Evolutionary conservation across 2,797 vertebrate species (phyloP), one percentile per base, ranked within the genome.

Genomic region (Poecilia picta): DNA sequence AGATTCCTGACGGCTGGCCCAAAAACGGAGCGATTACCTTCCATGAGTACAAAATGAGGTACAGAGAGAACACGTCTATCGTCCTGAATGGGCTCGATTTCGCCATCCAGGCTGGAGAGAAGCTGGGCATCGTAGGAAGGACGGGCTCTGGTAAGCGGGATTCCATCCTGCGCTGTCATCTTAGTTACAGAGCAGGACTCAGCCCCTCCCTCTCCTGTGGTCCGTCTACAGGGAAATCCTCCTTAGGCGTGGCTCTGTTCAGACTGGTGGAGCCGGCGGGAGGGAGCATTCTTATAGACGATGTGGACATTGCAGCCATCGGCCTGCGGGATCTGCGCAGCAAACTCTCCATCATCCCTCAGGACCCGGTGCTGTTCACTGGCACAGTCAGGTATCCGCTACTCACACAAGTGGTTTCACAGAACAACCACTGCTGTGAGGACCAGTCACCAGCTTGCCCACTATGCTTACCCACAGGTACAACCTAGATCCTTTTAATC

Each of bases 81-180:
- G 96, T 97, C 74, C 95, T 98, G 4, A 85, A 95, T 0, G 83
- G 89, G 20, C 90, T 98, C 66, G 82, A 95, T 51, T 78, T 97
- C 76, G 36, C n/a, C 75, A 95, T 97, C 79, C 79, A 45, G 2
- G 88, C 93, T 28, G 89, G 89, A 78, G 95, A 97, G 93, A 97
- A 96, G n/a, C 83, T 97, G 6, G 96, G 96, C 45, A 97, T 97
- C n/a, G 95, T 97, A 39, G 97, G 96, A 90, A 95, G 96, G 81
- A 97, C 95, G 0, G 94, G 93, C 15, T 97, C 96, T 18, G 96
- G 96, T 97, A 90, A 94, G 95, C 47, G 23, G 51, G 53, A 46
- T 41, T 20, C 57, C n/a, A 57, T 5, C 36, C 2, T 46, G 43
- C 2, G 4, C 3, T 23, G 25, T 51, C 12, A 45, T 1, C 8